Base-by-base conservation (phyloP, 2,888 invertebrate species). In the Ormia ochracea region DNA sequence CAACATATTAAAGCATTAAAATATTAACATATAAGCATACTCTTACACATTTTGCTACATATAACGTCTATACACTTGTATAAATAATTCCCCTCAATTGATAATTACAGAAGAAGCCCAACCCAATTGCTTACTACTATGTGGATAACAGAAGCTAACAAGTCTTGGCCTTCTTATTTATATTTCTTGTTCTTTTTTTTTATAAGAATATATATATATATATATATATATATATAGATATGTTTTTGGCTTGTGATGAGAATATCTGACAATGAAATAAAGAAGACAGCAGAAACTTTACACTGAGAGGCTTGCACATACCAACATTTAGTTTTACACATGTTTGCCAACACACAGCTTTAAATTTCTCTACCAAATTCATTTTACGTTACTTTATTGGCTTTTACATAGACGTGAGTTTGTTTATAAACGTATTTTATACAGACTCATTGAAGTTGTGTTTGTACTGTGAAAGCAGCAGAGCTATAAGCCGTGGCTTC, bases 91-190 rank as follows among this genome's bases (percentile, higher is more conserved):
- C 80, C 76, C 80, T 80, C 80, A 76, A 68, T 76, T 80, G 68
- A 76, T 80, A 80, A 80, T 80, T 80, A 73, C 63, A 56, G 45
- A 28, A 72, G 68, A 80, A 76, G 80, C 80, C 80, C 80, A 80
- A 80, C 80, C 80, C 80, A 76, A 76, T 65, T 76, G 76, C 80
- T 76, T 72, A n/a, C n/a, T n/a, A n/a, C n/a, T n/a, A 68, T 70
- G 74, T 79, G 72, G 68, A 61, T 80, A 76, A 80, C 76, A 80
- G 65, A 63, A 66, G 76, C 76, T 58, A 80, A 66, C 68, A 72
- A 61, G 76, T 72, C 69, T 61, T 58, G 45, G 28, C 28, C 31
- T 78, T 33, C 52, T 58, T 56, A 23, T 65, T 74, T 48, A 21
- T 23, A 21, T 43, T 72, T 61, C 9, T 48, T n/a, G n/a, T n/a